Percentiles rank a stretch among this genome's conserved stretches.
These are phyloP conservation scores for Rhombomys opimus DNA, from an alignment of 2,113 vertebrate species.

Conservation along the genomic window DNA sequence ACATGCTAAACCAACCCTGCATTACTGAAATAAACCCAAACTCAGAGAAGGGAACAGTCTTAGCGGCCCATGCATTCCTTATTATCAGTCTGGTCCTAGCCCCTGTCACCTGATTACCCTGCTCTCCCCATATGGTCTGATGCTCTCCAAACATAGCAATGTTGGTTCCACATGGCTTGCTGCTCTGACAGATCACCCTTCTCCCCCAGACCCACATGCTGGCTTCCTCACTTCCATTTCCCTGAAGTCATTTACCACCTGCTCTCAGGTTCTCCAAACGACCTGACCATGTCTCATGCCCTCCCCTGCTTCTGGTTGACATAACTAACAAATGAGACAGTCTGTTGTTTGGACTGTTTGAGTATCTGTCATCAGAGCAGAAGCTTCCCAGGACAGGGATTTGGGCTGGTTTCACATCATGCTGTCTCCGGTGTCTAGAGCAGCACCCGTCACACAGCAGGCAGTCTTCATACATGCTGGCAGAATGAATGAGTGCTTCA, in stretches of 20 bases:
- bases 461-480: neutral
- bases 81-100: neutral
- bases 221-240: neutral
- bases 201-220: neutral
- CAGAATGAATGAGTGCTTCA: neutral
- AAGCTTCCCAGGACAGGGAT: neutral
- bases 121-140: no score
- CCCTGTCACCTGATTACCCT: neutral
- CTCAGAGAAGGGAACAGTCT: neutral
- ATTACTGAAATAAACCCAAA: neutral
- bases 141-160: neutral
- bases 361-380: neutral
- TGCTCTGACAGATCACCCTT: neutral
- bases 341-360: neutral
- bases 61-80: neutral
- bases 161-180: rapidly evolving
- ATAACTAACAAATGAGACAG: neutral
- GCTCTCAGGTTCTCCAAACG: neutral
- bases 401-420: neutral
- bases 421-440: neutral
- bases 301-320: neutral
- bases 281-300: no score
- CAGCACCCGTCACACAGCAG: neutral
- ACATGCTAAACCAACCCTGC: slow-evolving; percentile 31
- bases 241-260: neutral